These are phyloP conservation scores for Diglossa cyanea DNA, from an alignment of 2,797 vertebrate species.

Conservation along the genomic window DNA sequence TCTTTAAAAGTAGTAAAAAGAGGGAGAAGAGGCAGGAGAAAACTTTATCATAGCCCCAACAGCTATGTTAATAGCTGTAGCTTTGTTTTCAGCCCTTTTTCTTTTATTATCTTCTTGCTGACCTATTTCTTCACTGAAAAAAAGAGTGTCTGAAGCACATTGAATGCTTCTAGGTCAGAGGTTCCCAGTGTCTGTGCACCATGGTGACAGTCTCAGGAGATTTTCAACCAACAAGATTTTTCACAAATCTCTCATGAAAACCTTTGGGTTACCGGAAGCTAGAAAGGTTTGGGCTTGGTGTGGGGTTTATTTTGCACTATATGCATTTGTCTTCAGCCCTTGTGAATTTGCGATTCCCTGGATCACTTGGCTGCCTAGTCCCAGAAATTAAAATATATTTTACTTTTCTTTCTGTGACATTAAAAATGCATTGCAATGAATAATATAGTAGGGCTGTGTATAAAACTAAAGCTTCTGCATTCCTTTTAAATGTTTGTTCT, in stretches of 20 bases:
- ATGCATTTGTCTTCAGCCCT: slow-evolving; percentile 39
- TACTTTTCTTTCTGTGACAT: slow-evolving; percentile 75
- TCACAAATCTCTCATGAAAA: slow-evolving; percentile 21
- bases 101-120: slow-evolving; percentile 44
- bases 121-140: slow-evolving; percentile 45
- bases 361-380: slow-evolving; percentile 63
- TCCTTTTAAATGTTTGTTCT: slow-evolving; percentile 81
- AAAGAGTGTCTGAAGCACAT: not conserved
- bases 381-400: slow-evolving; percentile 80
- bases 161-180: slow-evolving; percentile 56
- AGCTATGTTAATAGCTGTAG: not conserved
- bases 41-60: not conserved
- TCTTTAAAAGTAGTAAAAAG: slow-evolving; percentile 8
- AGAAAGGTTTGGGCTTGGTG: not conserved
- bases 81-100: slow-evolving; percentile 40
- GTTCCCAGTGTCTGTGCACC: not conserved
- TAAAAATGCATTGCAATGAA: slow-evolving; percentile 83
- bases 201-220: slow-evolving; percentile 18
- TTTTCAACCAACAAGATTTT: slow-evolving; percentile 40
- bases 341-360: slow-evolving; percentile 65
- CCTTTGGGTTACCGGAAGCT: not conserved
- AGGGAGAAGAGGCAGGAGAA: not conserved
- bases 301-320: not conserved
- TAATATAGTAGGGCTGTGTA: slow-evolving; percentile 80
- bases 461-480: slow-evolving; percentile 74